These are phyloP conservation scores for Therioaphis trifolii DNA, from an alignment of 2,888 invertebrate genomes.

Conservation along the genomic window DNA sequence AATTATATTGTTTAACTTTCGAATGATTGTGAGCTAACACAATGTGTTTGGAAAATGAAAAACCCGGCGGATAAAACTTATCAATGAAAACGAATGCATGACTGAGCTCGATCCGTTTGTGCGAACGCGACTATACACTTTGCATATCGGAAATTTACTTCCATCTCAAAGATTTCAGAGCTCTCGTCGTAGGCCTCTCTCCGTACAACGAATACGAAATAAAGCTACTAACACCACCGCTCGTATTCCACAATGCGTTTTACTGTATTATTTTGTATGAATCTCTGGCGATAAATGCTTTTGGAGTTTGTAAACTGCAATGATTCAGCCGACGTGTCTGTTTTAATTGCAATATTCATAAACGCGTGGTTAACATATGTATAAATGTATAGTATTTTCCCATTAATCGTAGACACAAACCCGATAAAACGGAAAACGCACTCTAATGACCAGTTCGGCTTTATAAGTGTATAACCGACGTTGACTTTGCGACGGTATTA, in stretches of 20 bases:
- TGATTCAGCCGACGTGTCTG: too few species aligned
- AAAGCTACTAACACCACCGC: too few species aligned
- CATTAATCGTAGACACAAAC: too few species aligned
- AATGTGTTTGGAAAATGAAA: slow-evolving; percentile 17
- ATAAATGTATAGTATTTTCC: too few species aligned
- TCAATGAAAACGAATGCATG: slow-evolving; percentile 45
- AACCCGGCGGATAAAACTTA: slow-evolving; percentile 6
- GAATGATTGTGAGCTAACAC: not conserved
- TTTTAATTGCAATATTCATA: too few species aligned
- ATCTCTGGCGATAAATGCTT: not conserved
- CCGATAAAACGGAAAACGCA: too few species aligned
- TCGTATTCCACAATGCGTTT: not conserved
- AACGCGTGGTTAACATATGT: too few species aligned
- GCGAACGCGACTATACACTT: slow-evolving; percentile 17
- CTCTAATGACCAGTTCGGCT: too few species aligned
- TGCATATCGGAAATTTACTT: slow-evolving; percentile 9
- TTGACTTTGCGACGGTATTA: too few species aligned
- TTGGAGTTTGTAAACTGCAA: not conserved
- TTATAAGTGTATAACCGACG: too few species aligned
- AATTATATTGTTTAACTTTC: not conserved
- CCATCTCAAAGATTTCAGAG: not conserved
- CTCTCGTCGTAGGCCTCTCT: not conserved
- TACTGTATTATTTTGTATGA: not conserved
- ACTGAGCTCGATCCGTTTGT: slow-evolving; percentile 41
- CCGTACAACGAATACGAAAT: not conserved